A percentile compares a stretch with the other conserved stretches of the same genome.
Conservation (phyloP, 2,888 invertebrate genomes). For the Zaprionus lineosus region DNA sequence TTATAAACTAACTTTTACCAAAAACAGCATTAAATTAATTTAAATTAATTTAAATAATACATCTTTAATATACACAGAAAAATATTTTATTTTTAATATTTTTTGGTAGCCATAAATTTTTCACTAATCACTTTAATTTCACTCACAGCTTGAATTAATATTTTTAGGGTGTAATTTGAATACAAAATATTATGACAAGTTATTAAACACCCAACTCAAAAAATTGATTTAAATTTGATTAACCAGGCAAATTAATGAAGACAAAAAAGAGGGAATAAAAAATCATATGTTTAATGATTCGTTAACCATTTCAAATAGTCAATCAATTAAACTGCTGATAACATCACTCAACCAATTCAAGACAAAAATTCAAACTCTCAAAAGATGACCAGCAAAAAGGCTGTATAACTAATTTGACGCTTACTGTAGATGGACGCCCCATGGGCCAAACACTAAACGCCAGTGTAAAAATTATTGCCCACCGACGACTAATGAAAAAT, state of each 20-base stretch:
- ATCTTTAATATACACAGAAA: too few species aligned
- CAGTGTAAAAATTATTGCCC: slow-evolving; percentile 60
- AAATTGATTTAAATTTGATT: too few species aligned
- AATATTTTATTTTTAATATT: too few species aligned
- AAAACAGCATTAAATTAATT: too few species aligned
- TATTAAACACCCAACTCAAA: too few species aligned
- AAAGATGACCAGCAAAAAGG: slow-evolving; percentile 2
- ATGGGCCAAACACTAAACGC: slow-evolving; percentile 45
- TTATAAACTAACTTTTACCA: too few species aligned
- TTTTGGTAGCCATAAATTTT: too few species aligned
- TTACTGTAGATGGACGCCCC: slow-evolving; percentile 55
- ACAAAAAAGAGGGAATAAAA: slow-evolving; percentile 1
- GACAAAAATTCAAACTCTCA: neutral
- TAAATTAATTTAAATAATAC: too few species aligned
- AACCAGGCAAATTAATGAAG: neutral
- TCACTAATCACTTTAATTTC: too few species aligned
- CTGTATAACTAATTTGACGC: slow-evolving; percentile 39
- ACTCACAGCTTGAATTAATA: too few species aligned
- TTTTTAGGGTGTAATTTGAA: too few species aligned
- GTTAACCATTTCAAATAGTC: slow-evolving; percentile 8
- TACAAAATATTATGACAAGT: too few species aligned
- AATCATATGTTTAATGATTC: neutral
- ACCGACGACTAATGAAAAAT: slow-evolving; percentile 68
- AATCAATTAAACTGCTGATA: slow-evolving; percentile 27
- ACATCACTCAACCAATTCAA: slow-evolving; percentile 4